Evolutionary conservation across 2,888 invertebrate genomes (phyloP), one percentile per base, ranked within the genome.

Genomic region (Leptogaster cylindrica): DNA sequence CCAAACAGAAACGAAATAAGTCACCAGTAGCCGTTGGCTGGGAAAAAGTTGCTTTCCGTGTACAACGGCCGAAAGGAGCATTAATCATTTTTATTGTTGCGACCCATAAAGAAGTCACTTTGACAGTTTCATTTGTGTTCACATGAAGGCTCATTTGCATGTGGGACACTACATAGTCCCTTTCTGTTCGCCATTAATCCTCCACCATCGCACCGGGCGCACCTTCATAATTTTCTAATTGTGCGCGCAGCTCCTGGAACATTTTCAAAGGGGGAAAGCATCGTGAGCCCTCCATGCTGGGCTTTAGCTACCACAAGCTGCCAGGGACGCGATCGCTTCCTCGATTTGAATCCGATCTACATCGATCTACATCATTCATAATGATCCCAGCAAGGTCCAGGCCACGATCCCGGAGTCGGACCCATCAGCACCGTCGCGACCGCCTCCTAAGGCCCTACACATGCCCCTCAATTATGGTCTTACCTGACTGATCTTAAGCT

Each of bases 101-200:
- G 12, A 20, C 25, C 58, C 58, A 58, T 58, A 58, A 58, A 58
- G 58, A 58, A 58, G 41, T 58, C 58, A 41, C 39, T 52, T 41
- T 58, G 58, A 58, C 58, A 58, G 58, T 58, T 58, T 41, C 58
- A 58, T 58, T 58, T 58, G 58, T 58, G 58, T 58, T 58, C 58
- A 39, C 41, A 58, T 58, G 39, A 41, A 36, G 36, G 31, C 41
- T 36, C 58, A 58, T 58, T 58, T 58, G 58, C 58, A 58, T 58
- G 58, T 39, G 58, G 27, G 58, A 41, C 58, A 58, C 41, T 36
- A 7, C 6, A 33, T 16, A 27, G 52, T 52, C 16, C 31, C 18
- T 18, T 52, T 18, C n/a, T 41, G 39, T 14, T 23, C 10, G 27
- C 41, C 18, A 58, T 58, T 58, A 58, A 58, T 41, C 39, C 39